Percentiles rank a stretch among this genome's conserved stretches.
Evolutionary conservation across 2,113 vertebrate species (phyloP).

Genomic region (Pedetes capensis): DNA sequence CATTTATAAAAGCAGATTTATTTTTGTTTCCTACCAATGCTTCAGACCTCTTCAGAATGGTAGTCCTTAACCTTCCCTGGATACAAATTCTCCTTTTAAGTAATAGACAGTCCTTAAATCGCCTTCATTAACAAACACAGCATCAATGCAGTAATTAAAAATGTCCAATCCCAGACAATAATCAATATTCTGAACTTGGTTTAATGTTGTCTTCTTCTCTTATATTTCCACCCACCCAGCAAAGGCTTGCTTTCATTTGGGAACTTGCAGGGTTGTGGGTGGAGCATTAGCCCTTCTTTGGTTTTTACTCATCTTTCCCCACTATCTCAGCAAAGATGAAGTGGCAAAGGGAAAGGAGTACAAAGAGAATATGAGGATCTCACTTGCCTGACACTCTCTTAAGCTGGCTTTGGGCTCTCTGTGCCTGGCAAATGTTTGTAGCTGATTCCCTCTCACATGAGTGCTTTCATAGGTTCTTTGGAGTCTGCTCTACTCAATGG

Average conservation of each 20-base stretch:
- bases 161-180: neutral
- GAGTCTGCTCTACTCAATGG: neutral
- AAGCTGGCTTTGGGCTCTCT: neutral
- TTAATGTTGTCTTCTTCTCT: neutral
- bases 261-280: neutral
- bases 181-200: neutral
- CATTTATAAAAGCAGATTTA: neutral
- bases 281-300: neutral
- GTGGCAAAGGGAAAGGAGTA: neutral
- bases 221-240: rapidly evolving
- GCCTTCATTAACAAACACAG: neutral
- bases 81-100: neutral
- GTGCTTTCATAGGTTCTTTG: neutral
- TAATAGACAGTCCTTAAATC: neutral
- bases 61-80: neutral
- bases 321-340: neutral
- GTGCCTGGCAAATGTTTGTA: neutral
- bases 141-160: slow-evolving; percentile 26
- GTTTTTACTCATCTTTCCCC: neutral
- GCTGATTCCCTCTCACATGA: neutral
- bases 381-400: neutral
- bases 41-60: neutral
- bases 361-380: neutral
- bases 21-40: neutral
- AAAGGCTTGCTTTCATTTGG: neutral